Base-by-base conservation (phyloP, 2,888 invertebrate species). In the Keiferia lycopersicella region DNA sequence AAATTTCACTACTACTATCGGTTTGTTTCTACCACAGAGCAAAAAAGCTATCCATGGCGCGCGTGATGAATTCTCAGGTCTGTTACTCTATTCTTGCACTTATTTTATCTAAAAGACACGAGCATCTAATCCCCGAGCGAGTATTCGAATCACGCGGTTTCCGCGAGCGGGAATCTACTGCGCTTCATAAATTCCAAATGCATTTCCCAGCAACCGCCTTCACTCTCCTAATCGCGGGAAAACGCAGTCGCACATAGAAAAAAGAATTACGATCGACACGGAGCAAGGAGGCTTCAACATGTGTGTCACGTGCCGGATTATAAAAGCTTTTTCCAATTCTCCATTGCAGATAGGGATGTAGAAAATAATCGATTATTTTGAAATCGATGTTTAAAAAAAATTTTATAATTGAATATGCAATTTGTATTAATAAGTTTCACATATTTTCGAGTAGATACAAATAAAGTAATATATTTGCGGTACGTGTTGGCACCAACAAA, bases 251-350 rank as follows among this genome's bases (percentile, higher is more conserved):
- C 81, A 79, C 71, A 80, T 81, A 73, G 73, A 73, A 77, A 78
- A 62, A 62, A 62, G 53, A 62, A 62, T 78, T 74, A 81, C 73
- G 74, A 68, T 67, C 65, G 66, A 68, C 68, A 20, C 20, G 70
- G 30, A 16, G 12, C 22, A 26, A 56, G 34, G 39, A 50, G 50
- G 59, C 78, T 87, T 86, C 81, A 74, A 80, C 87, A 91, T 91
- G 91, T 90, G 81, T 84, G 88, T 90, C 91, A 91, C 91, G 91
- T 84, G 76, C 84, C 78, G 89, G 91, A 91, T 91, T 91, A 91
- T 91, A 91, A 91, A 91, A 91, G 91, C 91, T 89, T 91, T 91
- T 91, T 91, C 91, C 91, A 91, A 91, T 91, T 91, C 91, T 87
- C 91, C 84, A 87, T 87, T 86, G 90, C n/a, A n/a, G n/a, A n/a